Percentiles rank a stretch among this genome's conserved stretches.
These are phyloP conservation scores for Cololabis saira DNA, from an alignment of 2,113 vertebrate species.

Conservation along the genomic window DNA sequence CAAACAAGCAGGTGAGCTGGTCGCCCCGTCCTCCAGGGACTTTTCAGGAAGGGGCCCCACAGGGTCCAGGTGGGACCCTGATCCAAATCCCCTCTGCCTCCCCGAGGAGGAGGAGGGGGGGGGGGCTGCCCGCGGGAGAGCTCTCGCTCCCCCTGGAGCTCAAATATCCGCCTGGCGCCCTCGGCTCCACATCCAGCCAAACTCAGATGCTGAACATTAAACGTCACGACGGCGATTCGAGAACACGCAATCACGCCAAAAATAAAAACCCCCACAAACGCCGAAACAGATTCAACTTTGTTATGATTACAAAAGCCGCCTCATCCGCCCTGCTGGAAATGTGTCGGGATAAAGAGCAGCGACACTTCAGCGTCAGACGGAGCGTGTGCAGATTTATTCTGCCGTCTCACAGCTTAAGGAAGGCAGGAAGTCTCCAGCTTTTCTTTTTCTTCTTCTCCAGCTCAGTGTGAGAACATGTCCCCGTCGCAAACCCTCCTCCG, in stretches of 20 bases:
- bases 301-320: not conserved
- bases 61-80: slow-evolving; percentile 77
- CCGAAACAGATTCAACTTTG: not conserved
- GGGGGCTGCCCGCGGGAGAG: slow-evolving; percentile 59
- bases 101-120: slow-evolving; percentile 45
- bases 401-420: slow-evolving; percentile 8
- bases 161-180: slow-evolving; percentile 72
- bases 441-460: slow-evolving; percentile 4
- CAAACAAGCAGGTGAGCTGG: slow-evolving; percentile 55
- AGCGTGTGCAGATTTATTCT: slow-evolving; percentile 4
- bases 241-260: not conserved
- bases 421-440: slow-evolving; percentile 24
- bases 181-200: slow-evolving; percentile 47
- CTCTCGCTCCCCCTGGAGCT: slow-evolving; percentile 62
- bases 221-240: not conserved
- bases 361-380: not conserved
- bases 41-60: slow-evolving; percentile 75
- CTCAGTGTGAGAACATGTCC: slow-evolving; percentile 23
- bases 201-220: slow-evolving; percentile 10
- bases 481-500: slow-evolving; percentile 6
- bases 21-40: slow-evolving; percentile 51
- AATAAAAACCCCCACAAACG: not conserved
- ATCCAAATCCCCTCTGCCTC: slow-evolving; percentile 76
- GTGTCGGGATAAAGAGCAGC: not conserved
- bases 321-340: slow-evolving; percentile 3